Evolutionary conservation across 1,140 invertebrate genomes (phyloP).

Genomic region (Gonioctena quinquepunctata): DNA sequence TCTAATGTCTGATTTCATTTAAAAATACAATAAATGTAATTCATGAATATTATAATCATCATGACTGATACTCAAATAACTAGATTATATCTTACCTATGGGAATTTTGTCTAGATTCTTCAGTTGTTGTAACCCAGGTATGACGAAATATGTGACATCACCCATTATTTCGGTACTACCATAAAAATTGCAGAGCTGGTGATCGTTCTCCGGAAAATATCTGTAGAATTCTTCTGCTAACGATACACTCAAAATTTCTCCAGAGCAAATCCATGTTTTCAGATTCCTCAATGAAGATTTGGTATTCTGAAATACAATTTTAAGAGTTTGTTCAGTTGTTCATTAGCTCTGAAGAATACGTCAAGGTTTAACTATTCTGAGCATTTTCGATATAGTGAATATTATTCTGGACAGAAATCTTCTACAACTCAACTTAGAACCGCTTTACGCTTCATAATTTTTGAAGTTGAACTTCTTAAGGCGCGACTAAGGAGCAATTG

Average conservation of each 20-base stretch:
- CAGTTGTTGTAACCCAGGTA: slow-evolving; percentile 61
- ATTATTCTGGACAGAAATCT: neutral
- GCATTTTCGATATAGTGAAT: neutral
- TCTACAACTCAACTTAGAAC: too few species aligned
- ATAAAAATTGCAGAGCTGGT: slow-evolving; percentile 82
- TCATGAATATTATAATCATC: too few species aligned
- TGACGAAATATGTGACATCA: slow-evolving; percentile 72
- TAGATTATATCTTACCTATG: slow-evolving; percentile 82
- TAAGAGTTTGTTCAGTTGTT: too few species aligned
- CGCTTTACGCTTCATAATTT: too few species aligned
- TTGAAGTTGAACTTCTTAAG: too few species aligned
- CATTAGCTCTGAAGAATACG: too few species aligned
- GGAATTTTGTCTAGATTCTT: slow-evolving; percentile 71
- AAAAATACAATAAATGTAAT: too few species aligned
- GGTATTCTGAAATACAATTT: slow-evolving; percentile 48
- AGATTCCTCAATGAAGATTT: slow-evolving; percentile 59
- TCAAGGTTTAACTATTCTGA: neutral
- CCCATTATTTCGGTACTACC: slow-evolving; percentile 88
- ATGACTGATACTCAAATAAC: too few species aligned
- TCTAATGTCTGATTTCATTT: too few species aligned
- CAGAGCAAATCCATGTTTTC: slow-evolving; percentile 81
- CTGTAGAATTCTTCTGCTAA: slow-evolving; percentile 74
- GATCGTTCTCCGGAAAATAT: slow-evolving; percentile 64
- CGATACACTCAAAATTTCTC: slow-evolving; percentile 71
- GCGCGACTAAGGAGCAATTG: too few species aligned